Percentiles rank a stretch among this genome's conserved stretches.
Conservation (phyloP, 2,797 vertebrate species). For the Cheirogaleus major region DNA sequence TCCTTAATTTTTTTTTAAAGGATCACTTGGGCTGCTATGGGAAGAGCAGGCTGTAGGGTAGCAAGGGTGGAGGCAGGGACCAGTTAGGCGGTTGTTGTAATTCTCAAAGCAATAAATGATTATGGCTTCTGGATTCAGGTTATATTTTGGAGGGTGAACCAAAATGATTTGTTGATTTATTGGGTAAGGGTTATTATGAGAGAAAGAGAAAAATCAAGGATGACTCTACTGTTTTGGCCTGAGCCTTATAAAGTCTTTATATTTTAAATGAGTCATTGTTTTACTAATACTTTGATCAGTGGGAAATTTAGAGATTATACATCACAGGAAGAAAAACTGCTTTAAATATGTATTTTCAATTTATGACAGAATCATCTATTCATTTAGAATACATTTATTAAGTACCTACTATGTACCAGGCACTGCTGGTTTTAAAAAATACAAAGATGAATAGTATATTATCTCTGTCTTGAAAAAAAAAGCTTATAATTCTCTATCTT, state of each 20-base stretch:
- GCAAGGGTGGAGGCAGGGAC: neutral
- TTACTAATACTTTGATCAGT: conserved; percentile 4
- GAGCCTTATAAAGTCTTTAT: neutral
- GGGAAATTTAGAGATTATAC: neutral
- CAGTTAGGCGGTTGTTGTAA: neutral
- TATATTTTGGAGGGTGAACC: neutral
- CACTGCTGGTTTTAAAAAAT: neutral
- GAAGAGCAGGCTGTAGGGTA: neutral
- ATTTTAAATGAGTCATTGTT: neutral
- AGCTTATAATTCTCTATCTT: neutral
- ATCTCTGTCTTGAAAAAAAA: neutral
- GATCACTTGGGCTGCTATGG: neutral
- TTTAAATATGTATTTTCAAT: conserved; percentile 14
- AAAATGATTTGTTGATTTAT: neutral
- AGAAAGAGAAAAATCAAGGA: neutral
- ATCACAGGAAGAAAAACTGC: neutral
- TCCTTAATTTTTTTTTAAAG: neutral
- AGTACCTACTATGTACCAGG: neutral
- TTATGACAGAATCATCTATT: neutral
- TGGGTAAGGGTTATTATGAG: neutral
- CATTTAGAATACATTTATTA: neutral
- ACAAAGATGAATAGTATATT: neutral
- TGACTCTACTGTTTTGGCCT: neutral
- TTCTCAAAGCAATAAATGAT: neutral
- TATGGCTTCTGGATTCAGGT: neutral